These are phyloP conservation scores for Amphipoea oculea DNA, from an alignment of 2,888 invertebrate species.

Conservation along the genomic window DNA sequence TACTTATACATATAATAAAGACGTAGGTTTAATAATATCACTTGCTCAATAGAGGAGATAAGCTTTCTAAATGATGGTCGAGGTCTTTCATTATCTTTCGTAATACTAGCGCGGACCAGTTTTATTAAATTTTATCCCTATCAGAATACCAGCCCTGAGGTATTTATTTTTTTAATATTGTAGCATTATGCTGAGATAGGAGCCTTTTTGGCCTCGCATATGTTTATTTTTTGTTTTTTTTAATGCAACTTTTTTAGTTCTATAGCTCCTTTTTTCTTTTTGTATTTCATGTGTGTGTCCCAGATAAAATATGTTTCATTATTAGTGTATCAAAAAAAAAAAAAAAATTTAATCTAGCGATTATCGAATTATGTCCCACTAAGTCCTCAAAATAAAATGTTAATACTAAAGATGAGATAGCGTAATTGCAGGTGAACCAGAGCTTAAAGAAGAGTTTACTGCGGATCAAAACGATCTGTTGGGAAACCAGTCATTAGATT, in stretches of 20 bases:
- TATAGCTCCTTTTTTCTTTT: too few relatives aligned
- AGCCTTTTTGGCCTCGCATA: too few relatives aligned
- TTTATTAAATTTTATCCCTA: background rate
- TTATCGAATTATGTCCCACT: fast-evolving
- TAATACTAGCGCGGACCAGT: background rate
- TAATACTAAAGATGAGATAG: background rate
- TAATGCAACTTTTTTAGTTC: too few relatives aligned
- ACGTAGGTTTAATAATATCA: constrained; percentile 5
- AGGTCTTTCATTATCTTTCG: background rate
- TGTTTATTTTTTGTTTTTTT: too few relatives aligned
- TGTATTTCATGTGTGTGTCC: too few relatives aligned
- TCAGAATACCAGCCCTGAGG: too few relatives aligned
- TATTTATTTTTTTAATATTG: too few relatives aligned
- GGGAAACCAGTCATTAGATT: background rate
- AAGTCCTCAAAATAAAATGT: background rate
- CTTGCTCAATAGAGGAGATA: background rate
- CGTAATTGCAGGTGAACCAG: background rate
- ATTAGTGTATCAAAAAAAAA: too few relatives aligned
- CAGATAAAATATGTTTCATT: too few relatives aligned
- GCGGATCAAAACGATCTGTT: background rate
- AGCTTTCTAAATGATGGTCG: background rate
- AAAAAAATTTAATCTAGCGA: background rate
- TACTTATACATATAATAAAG: background rate
- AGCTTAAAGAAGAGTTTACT: background rate
- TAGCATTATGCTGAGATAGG: too few relatives aligned